phyloP scores from a whole-genome alignment of 2,888 invertebrate genomes.

The Pristionchus fissidentatus region DNA sequence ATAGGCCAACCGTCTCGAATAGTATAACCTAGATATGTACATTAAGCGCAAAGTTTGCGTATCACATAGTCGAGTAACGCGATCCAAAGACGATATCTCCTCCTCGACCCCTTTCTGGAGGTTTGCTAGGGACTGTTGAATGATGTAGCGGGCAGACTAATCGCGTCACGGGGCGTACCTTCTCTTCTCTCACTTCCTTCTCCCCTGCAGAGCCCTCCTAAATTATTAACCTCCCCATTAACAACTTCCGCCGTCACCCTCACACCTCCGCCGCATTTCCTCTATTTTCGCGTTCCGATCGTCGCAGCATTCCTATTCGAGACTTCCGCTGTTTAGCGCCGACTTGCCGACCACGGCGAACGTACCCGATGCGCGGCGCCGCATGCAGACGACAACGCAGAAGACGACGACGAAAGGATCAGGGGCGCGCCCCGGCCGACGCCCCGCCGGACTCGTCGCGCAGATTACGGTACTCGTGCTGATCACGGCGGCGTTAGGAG shows the following conservation, averaged over 20 bases:
- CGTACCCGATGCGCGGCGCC: conserved; percentile 29
- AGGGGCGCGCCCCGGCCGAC: neutral
- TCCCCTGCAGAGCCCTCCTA: neutral
- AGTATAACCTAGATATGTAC: too few species aligned
- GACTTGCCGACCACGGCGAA: conserved; percentile 20
- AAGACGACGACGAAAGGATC: neutral
- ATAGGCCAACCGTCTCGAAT: neutral
- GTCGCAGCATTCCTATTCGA: neutral
- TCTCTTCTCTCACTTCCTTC: neutral
- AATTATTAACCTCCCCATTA: conserved; percentile 23
- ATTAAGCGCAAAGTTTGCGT: too few species aligned
- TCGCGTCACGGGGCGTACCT: neutral
- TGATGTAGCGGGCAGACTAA: neutral
- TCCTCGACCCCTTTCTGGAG: neutral
- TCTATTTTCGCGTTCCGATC: conserved; percentile 7
- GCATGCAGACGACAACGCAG: conserved; percentile 10
- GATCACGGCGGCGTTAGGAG: neutral
- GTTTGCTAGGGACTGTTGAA: neutral
- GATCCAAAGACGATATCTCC: neutral
- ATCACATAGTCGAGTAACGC: too few species aligned
- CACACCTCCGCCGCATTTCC: neutral
- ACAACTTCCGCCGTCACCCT: neutral
- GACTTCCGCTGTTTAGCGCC: conserved; percentile 37
- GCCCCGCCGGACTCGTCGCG: neutral
- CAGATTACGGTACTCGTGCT: neutral